Percentiles rank a stretch among this genome's conserved stretches.
Evolutionary conservation across 2,113 vertebrate genomes (phyloP).

Genomic region (Onychostoma macrolepis): DNA sequence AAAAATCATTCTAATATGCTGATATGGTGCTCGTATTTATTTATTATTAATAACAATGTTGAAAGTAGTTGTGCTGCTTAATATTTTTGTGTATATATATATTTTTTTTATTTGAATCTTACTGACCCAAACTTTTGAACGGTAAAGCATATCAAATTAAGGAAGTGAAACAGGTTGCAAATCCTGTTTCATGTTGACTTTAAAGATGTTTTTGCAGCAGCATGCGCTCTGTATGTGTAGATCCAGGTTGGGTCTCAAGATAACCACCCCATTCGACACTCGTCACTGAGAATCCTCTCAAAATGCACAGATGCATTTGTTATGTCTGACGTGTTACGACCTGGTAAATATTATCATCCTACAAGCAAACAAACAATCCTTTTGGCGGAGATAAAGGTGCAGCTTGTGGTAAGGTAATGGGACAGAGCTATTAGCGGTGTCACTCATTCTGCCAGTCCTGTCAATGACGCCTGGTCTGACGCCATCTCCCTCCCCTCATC

Average conservation of each 20-base stretch:
- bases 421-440: conserved; percentile 87
- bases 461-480: conserved; percentile 79
- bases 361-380: conserved; percentile 80
- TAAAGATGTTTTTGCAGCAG: not conserved
- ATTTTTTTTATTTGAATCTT: not conserved
- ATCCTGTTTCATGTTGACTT: not conserved
- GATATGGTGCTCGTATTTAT: too few relatives aligned
- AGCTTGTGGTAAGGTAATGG: conserved; percentile 77
- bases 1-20: too few relatives aligned
- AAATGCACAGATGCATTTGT: conserved; percentile 76
- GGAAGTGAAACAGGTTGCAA: not conserved
- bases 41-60: too few relatives aligned
- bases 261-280: not conserved
- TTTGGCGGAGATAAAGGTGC: conserved; percentile 78
- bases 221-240: not conserved
- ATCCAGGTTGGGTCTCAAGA: conserved; percentile 1
- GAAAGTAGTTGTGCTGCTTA: not conserved
- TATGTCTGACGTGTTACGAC: conserved; percentile 71
- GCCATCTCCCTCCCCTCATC: conserved; percentile 79
- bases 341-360: conserved; percentile 79
- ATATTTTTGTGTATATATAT: not conserved
- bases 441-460: conserved; percentile 85
- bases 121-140: not conserved
- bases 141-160: not conserved
- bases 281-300: conserved; percentile 58